These are phyloP conservation scores for Petroica traversi DNA, from an alignment of 2,113 vertebrate genomes.

Conservation along the genomic window DNA sequence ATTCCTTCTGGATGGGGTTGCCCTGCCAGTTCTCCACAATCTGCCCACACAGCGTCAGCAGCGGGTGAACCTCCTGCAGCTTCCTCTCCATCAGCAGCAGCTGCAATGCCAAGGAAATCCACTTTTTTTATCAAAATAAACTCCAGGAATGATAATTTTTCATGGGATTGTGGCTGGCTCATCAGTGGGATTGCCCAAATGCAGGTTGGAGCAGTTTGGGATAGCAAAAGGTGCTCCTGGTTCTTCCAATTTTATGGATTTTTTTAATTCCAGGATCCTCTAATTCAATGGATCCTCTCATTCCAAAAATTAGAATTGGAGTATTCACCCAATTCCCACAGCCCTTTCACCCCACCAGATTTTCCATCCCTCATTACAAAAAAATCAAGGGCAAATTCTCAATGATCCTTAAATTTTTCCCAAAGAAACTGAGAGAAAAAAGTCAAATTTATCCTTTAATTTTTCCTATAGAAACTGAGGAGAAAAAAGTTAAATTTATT, in stretches of 20 bases:
- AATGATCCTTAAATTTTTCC: neutral
- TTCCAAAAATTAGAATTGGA: neutral
- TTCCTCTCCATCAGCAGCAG: conserved; percentile 96
- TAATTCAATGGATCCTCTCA: neutral
- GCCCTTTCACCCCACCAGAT: neutral
- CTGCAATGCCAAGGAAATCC: conserved; percentile 39
- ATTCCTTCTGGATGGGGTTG: conserved; percentile 98
- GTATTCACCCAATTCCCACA: neutral
- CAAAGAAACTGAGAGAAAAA: too few species aligned
- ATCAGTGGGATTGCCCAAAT: rapidly evolving
- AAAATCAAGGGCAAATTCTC: rapidly evolving
- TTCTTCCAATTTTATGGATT: too few species aligned
- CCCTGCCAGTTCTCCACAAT: conserved; percentile 99
- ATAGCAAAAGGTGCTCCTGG: rapidly evolving
- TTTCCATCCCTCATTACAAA: neutral
- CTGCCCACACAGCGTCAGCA: conserved; percentile 94
- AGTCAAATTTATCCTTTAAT: rapidly evolving
- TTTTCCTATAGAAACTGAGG: too few species aligned
- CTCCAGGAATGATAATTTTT: rapidly evolving
- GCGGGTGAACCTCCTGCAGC: conserved; percentile 93
- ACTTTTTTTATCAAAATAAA: rapidly evolving
- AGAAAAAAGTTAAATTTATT: too few species aligned
- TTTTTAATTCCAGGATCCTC: neutral
- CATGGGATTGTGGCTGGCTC: rapidly evolving
- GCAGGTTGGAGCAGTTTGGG: neutral